Base-by-base conservation (phyloP, 2,113 vertebrate genomes). In the Sterrhoptilus dennistouni region DNA sequence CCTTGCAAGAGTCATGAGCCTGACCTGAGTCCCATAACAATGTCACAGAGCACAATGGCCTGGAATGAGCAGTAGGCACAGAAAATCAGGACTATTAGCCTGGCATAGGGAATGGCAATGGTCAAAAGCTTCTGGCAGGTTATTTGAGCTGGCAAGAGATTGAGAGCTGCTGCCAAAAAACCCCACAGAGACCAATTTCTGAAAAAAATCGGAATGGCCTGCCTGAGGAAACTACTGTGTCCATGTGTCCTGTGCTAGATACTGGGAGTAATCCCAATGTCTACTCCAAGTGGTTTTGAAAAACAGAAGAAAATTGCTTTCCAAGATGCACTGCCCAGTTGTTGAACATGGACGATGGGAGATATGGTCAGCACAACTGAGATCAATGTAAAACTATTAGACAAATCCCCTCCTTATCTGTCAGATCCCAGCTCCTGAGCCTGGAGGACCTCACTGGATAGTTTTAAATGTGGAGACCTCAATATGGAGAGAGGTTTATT, bases 111-210 rank as follows among this genome's bases (percentile, higher is more conserved):
- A 94, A 71, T 65, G 45, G 57, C 61, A 89, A 22, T 69, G 50
- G 49, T 85, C 53, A 94, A 85, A 76, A 49, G 66, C 57, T 91
- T 57, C 54, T 91, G 81, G 57, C 74, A 90, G 70, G 33, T 87
- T 88, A n/a, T 84, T 24, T 82, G 87, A 87, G 42, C 78, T 91
- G 84, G 81, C 33, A 87, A 64, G 65, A 87, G 40, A 35, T 4
- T 75, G 72, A 79, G 40, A 49, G 7, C 70, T 77, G 36, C 81
- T 95, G 93, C 89, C 89, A 95, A 66, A 90, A 92, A 86, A 52
- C 17, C 0, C 91, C 4, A 2, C 49, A 71, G 92, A 84, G 84
- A 66, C 60, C 8, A 24, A n/a, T 91, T 94, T 89, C 88, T 92
- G 59, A 72, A 72, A 71, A 88, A 64, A 76, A 83, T 61, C 33